phyloP scores from a whole-genome alignment of 2,113 vertebrate species.

The Pagrus major region DNA sequence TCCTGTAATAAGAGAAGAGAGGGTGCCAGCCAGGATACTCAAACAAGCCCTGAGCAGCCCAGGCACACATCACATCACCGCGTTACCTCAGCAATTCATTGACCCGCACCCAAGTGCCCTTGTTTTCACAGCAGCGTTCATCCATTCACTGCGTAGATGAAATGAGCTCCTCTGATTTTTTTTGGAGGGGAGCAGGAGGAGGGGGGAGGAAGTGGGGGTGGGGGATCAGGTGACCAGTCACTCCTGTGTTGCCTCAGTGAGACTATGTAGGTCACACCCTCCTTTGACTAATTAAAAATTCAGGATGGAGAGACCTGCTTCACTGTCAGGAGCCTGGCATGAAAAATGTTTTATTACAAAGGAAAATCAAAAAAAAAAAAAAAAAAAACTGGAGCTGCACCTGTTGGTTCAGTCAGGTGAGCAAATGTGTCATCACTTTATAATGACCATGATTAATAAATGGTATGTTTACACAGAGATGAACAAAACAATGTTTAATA shows the following conservation, averaged over 20 bases:
- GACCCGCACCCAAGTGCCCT: constrained; percentile 61
- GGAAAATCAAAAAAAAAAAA: background rate
- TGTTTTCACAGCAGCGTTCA: constrained; percentile 61
- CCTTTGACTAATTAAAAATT: constrained; percentile 71
- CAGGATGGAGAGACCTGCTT: constrained; percentile 68
- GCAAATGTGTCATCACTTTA: no score
- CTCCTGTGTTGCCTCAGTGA: constrained; percentile 44
- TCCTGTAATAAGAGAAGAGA: constrained; percentile 71
- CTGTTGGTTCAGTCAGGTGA: background rate
- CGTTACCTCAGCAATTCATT: constrained; percentile 47
- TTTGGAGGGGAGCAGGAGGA: constrained; percentile 7
- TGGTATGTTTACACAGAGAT: no score
- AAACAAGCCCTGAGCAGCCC: constrained; percentile 41
- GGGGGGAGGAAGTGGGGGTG: background rate
- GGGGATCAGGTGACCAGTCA: constrained; percentile 60
- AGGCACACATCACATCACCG: constrained; percentile 49
- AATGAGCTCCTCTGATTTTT: constrained; percentile 68
- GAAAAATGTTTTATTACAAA: constrained; percentile 10
- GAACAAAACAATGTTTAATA: no score
- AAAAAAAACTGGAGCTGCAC: background rate
- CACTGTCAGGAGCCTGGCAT: constrained; percentile 10
- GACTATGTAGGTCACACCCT: constrained; percentile 74
- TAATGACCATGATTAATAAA: no score
- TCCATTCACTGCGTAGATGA: constrained; percentile 50
- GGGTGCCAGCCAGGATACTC: constrained; percentile 55